Base-by-base conservation (phyloP, 2,888 invertebrate genomes). In the Rugalucina vietnamica region DNA sequence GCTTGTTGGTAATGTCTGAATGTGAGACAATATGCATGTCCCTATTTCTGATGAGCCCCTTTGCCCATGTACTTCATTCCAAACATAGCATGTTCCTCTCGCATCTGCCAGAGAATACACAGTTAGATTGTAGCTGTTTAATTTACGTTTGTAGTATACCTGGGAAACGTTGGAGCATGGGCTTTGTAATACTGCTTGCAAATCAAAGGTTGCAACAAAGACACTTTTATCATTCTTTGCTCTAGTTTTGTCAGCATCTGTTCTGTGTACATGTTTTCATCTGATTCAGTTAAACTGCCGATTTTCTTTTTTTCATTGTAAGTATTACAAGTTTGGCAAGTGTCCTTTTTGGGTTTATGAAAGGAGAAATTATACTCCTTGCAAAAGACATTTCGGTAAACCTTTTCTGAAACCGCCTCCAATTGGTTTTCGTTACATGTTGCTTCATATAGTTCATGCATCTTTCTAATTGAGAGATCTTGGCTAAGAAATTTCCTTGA, bases 311-410 rank as follows among this genome's bases (percentile, higher is more conserved):
- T 57, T 34, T 60, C n/a, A 24, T 76, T 36, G 49, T 71, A 82
- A 60, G 70, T 27, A 39, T 76, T 76, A 49, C 84, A 87, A 8
- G 37, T 69, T 49, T 72, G 24, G 57, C 84, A 82, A 36, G 70
- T 72, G 71, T 86, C 82, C 70, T 82, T 81, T 27, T 84, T 86
- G 21, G 86, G 84, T 32, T 79, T 82, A 29, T 43, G 65, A 69
- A 86, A 86, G 3, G 80, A 79, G 10, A 60, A 77, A n/a, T 54
- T 54, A 54, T 54, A 54, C 10, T 54, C 54, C 14, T 54, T 21
- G 4, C 54, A 54, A n/a, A 54, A 54, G 54, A 21, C 3, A n/a
- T 54, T 54, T 54, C 54, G 14, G 4, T 18, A 54, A 4, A 54
- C n/a, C 10, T 54, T 8, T 54, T 54, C n/a, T 21, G 14, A 34